Evolutionary conservation across 2,888 invertebrate species (phyloP).

Genomic region (Ditula angustiorana): DNA sequence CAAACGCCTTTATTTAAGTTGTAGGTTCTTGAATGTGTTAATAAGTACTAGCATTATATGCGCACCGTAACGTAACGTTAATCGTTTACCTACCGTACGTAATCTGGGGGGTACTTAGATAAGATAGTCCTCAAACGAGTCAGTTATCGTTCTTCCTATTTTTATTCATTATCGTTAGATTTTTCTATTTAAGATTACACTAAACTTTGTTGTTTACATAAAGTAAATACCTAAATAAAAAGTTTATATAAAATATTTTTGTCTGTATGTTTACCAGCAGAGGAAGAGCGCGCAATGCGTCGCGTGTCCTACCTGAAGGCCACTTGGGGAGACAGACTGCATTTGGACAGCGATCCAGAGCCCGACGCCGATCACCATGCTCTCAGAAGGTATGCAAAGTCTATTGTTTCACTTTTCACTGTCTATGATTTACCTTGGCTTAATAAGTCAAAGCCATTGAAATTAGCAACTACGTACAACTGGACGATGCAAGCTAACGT

Average conservation of each 20-base stretch:
- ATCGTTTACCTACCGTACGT: neutral
- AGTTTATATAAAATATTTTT: neutral
- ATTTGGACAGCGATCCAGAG: constrained; percentile 88
- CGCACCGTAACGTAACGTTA: neutral
- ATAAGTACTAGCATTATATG: too few species aligned
- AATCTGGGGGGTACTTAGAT: constrained; percentile 14
- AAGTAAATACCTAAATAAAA: neutral
- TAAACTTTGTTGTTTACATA: constrained; percentile 1
- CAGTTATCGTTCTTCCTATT: constrained; percentile 6
- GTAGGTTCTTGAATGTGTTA: neutral
- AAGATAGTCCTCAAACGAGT: constrained; percentile 4
- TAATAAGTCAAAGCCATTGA: neutral
- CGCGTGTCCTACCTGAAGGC: constrained; percentile 98
- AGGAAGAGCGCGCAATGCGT: constrained; percentile 94
- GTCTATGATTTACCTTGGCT: constrained; percentile 22
- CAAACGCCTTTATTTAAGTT: too few species aligned
- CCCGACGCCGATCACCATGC: constrained; percentile 86
- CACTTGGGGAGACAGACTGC: constrained; percentile 92
- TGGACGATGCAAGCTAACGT: too few species aligned
- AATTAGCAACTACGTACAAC: too few species aligned
- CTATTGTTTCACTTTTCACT: neutral
- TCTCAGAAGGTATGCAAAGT: constrained; percentile 86
- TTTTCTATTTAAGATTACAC: neutral
- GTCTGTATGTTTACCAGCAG: constrained; percentile 79
- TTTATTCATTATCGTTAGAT: constrained; percentile 8